Percentiles rank a stretch among this genome's conserved stretches.
Evolutionary conservation across 2,888 invertebrate genomes (phyloP).

Genomic region (Standfussiana lucernea): DNA sequence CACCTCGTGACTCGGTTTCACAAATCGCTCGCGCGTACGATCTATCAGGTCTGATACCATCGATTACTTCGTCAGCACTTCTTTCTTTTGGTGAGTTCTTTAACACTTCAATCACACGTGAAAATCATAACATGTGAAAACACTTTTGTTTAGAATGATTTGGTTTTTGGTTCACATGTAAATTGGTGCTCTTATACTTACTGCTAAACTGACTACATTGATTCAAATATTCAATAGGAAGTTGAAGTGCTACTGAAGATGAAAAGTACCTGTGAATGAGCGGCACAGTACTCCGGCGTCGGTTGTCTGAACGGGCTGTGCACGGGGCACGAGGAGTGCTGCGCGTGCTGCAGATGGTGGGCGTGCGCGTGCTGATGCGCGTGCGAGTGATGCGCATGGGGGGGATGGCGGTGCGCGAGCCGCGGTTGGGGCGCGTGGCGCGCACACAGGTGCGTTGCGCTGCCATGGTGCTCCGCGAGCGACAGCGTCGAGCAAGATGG

Average conservation of each 20-base stretch:
- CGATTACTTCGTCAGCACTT: constrained; percentile 60
- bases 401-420: constrained; percentile 84
- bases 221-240: background rate
- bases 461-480: constrained; percentile 88
- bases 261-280: constrained; percentile 85
- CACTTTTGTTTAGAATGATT: background rate
- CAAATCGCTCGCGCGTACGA: constrained; percentile 50
- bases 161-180: background rate
- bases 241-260: background rate
- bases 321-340: constrained; percentile 92
- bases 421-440: constrained; percentile 86
- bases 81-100: constrained; percentile 33
- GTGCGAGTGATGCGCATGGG: constrained; percentile 83
- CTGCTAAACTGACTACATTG: background rate
- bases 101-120: constrained; percentile 46
- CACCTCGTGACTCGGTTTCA: constrained; percentile 74
- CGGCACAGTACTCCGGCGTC: constrained; percentile 88
- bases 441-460: constrained; percentile 87
- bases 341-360: constrained; percentile 86
- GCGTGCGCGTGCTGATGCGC: constrained; percentile 88
- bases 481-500: constrained; percentile 89
- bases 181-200: too few relatives aligned
- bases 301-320: constrained; percentile 94
- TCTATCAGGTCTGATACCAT: constrained; percentile 57
- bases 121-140: constrained; percentile 8